These are phyloP conservation scores for Limnothrissa miodon DNA, from an alignment of 2,113 vertebrate species.

Conservation along the genomic window DNA sequence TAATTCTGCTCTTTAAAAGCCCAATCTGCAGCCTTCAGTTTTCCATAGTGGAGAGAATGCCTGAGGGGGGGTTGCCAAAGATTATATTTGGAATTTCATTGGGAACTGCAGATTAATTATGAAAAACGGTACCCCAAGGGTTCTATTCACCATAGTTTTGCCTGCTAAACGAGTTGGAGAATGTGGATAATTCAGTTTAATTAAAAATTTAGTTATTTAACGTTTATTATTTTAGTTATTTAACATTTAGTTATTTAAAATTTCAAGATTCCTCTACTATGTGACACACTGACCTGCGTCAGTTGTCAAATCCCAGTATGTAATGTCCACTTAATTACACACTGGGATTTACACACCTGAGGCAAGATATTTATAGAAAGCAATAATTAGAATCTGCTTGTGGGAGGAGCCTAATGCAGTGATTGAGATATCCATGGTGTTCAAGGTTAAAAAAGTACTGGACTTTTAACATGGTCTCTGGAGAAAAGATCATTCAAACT, in stretches of 20 bases:
- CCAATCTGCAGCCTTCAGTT: neutral
- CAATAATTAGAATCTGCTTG: neutral
- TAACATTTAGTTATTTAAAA: too few species aligned
- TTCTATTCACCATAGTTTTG: neutral
- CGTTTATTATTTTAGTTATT: too few species aligned
- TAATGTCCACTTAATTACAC: neutral
- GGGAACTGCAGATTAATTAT: neutral
- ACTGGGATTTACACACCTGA: neutral
- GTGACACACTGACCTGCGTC: neutral
- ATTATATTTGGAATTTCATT: conserved; percentile 3
- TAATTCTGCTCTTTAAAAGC: neutral
- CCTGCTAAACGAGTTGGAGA: neutral
- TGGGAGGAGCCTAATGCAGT: neutral
- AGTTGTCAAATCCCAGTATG: neutral
- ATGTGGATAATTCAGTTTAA: neutral
- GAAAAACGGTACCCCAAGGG: neutral
- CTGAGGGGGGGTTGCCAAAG: neutral
- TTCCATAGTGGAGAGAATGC: neutral
- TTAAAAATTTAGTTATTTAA: too few species aligned
- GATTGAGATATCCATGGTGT: neutral
- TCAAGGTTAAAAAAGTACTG: neutral
- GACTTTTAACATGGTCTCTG: neutral
- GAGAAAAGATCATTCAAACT: neutral
- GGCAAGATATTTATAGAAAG: neutral
- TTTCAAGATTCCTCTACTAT: neutral